Evolutionary conservation across 2,888 invertebrate genomes (phyloP), one percentile per base, ranked within the genome.

Genomic region (Argyresthia goedartella): DNA sequence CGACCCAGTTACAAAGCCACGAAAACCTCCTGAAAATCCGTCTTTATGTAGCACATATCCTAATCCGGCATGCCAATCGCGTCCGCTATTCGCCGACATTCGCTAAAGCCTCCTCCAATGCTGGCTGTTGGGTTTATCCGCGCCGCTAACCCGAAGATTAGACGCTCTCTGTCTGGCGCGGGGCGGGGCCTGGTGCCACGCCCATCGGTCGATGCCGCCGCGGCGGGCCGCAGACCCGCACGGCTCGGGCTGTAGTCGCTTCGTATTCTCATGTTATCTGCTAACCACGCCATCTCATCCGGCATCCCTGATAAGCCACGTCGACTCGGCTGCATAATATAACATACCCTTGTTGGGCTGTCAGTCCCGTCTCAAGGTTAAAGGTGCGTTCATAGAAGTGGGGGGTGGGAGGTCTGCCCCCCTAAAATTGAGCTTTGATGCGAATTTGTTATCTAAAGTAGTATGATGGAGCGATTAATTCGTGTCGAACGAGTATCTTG

Each of bases 21-120:
- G 25, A 25, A 25, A 25, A 25, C 25, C 61, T 51, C 53, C 47
- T 53, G 52, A 45, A 55, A 53, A 54, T 51, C 48, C 41, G 41
- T 36, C 35, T 25, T 9, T 35, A 49, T 44, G 52, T 53, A 55
- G 15, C 59, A 62, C 57, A 77, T 76, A 80, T 80, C 79, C 78
- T 81, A 81, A 85, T 84, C 84, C 84, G 60, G 68, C 69, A 76
- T 75, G 70, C 84, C 85, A 86, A 86, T 85, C 59, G 81, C 74
- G 66, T 68, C 62, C 65, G 67, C 77, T 73, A 76, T 78, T 78
- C 80, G 77, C 73, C 62, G 66, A 79, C 81, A 68, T 73, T 76
- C 66, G 69, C 69, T 67, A 72, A 71, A 73, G 67, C 80, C 75
- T 76, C 80, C 78, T 77, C 81, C 81, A 77, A 80, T 76, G 60